A percentile compares a stretch with the other conserved stretches of the same genome.
These are phyloP conservation scores for Egretta garzetta DNA, from an alignment of 2,113 vertebrate species.

Conservation along the genomic window DNA sequence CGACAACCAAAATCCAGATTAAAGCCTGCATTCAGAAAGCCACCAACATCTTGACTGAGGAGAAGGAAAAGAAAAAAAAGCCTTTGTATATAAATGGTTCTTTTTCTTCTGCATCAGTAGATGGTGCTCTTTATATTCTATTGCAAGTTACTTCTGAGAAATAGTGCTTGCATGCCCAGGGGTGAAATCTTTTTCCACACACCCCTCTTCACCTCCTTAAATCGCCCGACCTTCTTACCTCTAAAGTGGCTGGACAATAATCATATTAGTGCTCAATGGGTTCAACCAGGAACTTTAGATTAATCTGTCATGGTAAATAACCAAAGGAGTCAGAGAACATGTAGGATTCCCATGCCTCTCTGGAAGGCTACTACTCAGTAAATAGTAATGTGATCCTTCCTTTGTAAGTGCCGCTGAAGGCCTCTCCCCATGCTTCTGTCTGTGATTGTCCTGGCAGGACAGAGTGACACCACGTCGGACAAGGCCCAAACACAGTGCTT, in stretches of 20 bases:
- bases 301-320: not conserved
- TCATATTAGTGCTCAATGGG: not conserved
- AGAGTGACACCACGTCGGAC: not conserved
- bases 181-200: not conserved
- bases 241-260: not conserved
- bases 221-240: not conserved
- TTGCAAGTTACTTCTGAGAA: not conserved
- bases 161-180: rapidly evolving
- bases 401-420: not conserved
- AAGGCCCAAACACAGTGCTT: not conserved
- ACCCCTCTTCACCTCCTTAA: not conserved
- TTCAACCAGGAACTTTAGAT: not conserved
- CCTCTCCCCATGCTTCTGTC: not conserved
- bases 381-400: not conserved
- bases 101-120: conserved; percentile 14
- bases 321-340: not conserved
- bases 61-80: not conserved
- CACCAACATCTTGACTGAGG: not conserved
- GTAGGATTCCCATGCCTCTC: not conserved
- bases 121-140: conserved; percentile 45
- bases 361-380: not conserved
- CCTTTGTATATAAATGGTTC: not conserved
- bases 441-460: not conserved
- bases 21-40: not conserved
- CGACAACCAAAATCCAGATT: not conserved